Evolutionary conservation across 2,797 vertebrate species (phyloP).

Genomic region (Spinus pinus): DNA sequence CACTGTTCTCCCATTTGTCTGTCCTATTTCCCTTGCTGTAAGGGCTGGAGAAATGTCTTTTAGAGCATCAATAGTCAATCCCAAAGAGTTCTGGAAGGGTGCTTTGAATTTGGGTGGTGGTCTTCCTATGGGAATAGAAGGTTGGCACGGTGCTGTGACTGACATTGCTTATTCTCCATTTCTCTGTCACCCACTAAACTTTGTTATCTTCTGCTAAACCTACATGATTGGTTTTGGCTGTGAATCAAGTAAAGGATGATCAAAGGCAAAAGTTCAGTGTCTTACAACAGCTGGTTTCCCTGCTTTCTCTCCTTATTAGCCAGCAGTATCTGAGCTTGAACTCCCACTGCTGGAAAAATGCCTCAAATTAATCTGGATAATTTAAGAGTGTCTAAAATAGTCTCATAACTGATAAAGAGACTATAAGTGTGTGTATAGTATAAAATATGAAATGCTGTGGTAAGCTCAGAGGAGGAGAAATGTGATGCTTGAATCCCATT

Average conservation of each 20-base stretch:
- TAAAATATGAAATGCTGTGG: neutral
- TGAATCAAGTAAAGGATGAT: conserved; percentile 30
- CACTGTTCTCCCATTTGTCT: neutral
- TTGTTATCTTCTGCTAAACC: conserved; percentile 3
- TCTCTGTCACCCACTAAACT: conserved; percentile 18
- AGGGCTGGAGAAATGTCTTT: neutral
- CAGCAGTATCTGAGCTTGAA: neutral
- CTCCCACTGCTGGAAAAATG: conserved; percentile 29
- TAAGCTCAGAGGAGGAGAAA: neutral
- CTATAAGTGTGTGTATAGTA: neutral
- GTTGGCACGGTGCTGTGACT: neutral
- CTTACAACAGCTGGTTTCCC: conserved; percentile 50
- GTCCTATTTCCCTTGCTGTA: neutral
- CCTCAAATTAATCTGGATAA: conserved; percentile 10
- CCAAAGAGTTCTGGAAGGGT: neutral
- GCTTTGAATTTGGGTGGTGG: neutral
- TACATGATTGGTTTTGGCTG: neutral
- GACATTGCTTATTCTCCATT: neutral
- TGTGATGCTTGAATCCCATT: neutral
- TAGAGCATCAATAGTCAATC: neutral
- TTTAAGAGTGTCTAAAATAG: conserved; percentile 17
- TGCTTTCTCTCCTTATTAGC: conserved; percentile 50
- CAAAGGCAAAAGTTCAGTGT: conserved; percentile 47
- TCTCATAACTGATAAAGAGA: neutral
- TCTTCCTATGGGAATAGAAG: neutral